These are phyloP conservation scores for Sabatieria punctata DNA, from an alignment of 2,888 invertebrate genomes.

Conservation along the genomic window DNA sequence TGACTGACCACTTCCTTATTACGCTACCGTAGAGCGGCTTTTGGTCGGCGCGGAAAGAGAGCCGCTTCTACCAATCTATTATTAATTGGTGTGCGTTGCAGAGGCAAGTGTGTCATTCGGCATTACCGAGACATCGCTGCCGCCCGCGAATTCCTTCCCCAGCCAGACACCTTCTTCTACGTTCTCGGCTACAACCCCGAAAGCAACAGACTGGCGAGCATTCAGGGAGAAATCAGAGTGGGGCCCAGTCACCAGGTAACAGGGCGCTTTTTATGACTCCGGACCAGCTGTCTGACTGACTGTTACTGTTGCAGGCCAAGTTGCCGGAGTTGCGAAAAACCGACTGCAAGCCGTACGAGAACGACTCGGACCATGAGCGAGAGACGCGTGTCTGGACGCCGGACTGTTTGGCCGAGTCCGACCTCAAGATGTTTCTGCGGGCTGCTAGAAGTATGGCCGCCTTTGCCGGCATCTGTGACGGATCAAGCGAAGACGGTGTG, in stretches of 20 bases:
- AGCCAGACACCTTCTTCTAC: conserved; percentile 40
- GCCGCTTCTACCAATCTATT: no score
- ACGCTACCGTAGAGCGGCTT: no score
- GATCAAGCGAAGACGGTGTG: conserved; percentile 88
- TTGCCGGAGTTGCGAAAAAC: conserved; percentile 42
- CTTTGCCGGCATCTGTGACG: conserved; percentile 58
- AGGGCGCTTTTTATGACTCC: neutral
- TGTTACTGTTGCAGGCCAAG: conserved; percentile 39
- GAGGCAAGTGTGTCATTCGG: conserved; percentile 41
- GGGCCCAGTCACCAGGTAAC: conserved; percentile 43
- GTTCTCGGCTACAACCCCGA: conserved; percentile 42
- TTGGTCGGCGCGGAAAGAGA: no score
- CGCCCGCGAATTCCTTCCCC: conserved; percentile 35
- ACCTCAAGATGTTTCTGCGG: conserved; percentile 88
- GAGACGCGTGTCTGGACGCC: conserved; percentile 90
- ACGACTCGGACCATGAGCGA: conserved; percentile 39
- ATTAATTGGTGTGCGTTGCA: conserved; percentile 26
- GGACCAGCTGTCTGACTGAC: neutral
- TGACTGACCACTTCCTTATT: no score
- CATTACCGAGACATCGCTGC: conserved; percentile 40
- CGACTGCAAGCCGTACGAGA: conserved; percentile 31
- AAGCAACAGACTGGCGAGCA: conserved; percentile 41
- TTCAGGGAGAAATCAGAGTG: conserved; percentile 44
- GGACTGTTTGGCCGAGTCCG: conserved; percentile 68
- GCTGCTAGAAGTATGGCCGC: conserved; percentile 92